Conservation (phyloP, 2,888 invertebrate genomes). For the Archaeoteleia sp. region DNA sequence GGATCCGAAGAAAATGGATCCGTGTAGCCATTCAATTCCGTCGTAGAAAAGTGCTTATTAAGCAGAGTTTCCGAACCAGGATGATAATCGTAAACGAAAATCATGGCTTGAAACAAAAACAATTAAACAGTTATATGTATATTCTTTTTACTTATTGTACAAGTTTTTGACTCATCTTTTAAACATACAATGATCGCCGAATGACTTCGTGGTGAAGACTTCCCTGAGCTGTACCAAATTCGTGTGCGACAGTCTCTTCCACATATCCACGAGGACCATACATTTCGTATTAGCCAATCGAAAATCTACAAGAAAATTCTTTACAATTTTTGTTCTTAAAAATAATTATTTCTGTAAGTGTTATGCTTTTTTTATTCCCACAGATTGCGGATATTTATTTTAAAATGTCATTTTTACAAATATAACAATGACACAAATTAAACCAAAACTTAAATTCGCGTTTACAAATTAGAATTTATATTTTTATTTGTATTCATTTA, state of each 20-base stretch:
- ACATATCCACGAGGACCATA: slow-evolving; percentile 90
- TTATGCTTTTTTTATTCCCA: no score
- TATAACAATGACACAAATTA: no score
- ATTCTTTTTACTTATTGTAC: slow-evolving; percentile 7
- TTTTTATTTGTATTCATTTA: no score
- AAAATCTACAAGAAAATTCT: slow-evolving; percentile 78
- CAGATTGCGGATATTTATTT: no score
- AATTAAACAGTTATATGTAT: background rate
- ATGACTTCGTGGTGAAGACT: slow-evolving; percentile 95
- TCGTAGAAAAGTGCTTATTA: slow-evolving; percentile 86
- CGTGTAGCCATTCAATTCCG: slow-evolving; percentile 80
- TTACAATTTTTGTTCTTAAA: background rate
- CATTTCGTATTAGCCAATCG: slow-evolving; percentile 89
- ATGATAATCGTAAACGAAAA: slow-evolving; percentile 97
- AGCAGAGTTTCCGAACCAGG: slow-evolving; percentile 92
- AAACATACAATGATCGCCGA: slow-evolving; percentile 94
- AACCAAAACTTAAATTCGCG: no score
- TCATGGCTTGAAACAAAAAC: slow-evolving; percentile 83
- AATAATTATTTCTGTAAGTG: slow-evolving; percentile 1
- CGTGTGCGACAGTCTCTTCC: slow-evolving; percentile 96
- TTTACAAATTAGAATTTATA: no score
- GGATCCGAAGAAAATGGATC: slow-evolving; percentile 91
- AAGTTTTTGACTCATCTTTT: background rate
- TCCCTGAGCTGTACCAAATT: slow-evolving; percentile 95
- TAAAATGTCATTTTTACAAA: no score